Evolutionary conservation across 2,888 invertebrate genomes (phyloP).

Genomic region (Lamproptera curius): DNA sequence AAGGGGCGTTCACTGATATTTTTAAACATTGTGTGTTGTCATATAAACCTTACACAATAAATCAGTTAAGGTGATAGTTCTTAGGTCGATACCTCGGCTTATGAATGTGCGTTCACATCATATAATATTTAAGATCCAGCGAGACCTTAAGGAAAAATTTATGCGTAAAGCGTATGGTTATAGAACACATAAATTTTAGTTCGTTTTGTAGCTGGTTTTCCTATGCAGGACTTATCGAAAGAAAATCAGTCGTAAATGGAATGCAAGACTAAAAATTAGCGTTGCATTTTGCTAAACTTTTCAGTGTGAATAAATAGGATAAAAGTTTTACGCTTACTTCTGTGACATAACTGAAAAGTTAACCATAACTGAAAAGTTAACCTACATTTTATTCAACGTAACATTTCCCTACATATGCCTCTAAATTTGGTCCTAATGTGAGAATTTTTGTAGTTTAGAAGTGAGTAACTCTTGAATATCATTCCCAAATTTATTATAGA

Average conservation of each 20-base stretch:
- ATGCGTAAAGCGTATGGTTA: too few relatives aligned
- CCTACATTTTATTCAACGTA: constrained; percentile 20
- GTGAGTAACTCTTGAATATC: background rate
- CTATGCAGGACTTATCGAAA: constrained; percentile 17
- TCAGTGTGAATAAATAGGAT: constrained; percentile 15
- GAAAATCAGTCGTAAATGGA: constrained; percentile 20
- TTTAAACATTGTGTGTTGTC: too few relatives aligned
- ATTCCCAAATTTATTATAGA: too few relatives aligned
- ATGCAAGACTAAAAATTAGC: constrained; percentile 20
- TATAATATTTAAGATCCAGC: too few relatives aligned
- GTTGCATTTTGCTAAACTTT: constrained; percentile 22
- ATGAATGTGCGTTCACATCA: too few relatives aligned
- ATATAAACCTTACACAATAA: too few relatives aligned
- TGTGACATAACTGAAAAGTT: too few relatives aligned
- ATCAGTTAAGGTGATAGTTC: too few relatives aligned
- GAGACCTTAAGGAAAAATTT: too few relatives aligned
- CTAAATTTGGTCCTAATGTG: constrained; percentile 23
- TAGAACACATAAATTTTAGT: background rate
- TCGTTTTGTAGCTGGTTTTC: constrained; percentile 9
- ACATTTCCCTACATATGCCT: constrained; percentile 17
- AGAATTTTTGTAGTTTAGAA: constrained; percentile 13
- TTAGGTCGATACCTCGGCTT: too few relatives aligned
- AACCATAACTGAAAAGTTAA: constrained; percentile 26
- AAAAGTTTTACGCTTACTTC: constrained; percentile 8
- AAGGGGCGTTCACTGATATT: too few relatives aligned